Evolutionary conservation across 2,113 vertebrate species (phyloP), one percentile per base, ranked within the genome.

Genomic region (Nymphicus hollandicus): DNA sequence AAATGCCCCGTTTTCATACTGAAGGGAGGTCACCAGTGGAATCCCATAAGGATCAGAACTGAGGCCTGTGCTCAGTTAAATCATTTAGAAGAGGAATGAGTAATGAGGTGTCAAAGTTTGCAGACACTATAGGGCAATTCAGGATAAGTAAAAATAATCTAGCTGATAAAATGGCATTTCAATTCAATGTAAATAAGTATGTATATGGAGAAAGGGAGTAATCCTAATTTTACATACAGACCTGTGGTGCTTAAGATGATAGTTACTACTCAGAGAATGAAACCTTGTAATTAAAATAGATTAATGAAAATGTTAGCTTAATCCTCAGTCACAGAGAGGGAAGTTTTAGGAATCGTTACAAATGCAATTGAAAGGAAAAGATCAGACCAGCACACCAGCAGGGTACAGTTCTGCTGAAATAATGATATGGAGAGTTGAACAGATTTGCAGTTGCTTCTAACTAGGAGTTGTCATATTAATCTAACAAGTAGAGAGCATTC

Each of bases 11-110:
- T 88, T 97, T 92, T 94, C 53, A 35, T 79, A 44, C 43, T 66
- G 81, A 89, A 86, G 86, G 28, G 41, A 91, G 83, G 91, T 93
- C 83, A 76, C 47, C 33, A 8, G 0, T 81, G 73, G 47, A 93
- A 84, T 93, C 69, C 81, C 91, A 2, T 58, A 68, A 93, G 83
- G 73, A 84, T 92, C 50, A 86, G 55, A 86, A 71, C 60, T 27
- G 61, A 95, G 61, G 80, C 33, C 55, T 84, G 4, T 60, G 56
- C 43, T 95, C 77, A 58, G 55, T 58, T 89, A 81, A 85, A 79
- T 92, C 27, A 52, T 93, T 93, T 92, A 89, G 56, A 81, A 92
- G 41, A 83, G 18, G 39, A 91, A 74, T 60, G 89, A 92, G 74
- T 92, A 93, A 91, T 89, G 33, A 92, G 43, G 19, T 93, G 70